A percentile compares a stretch with the other conserved stretches of the same genome.
Conservation (phyloP, 2,888 invertebrate genomes). For the Polymixis flavicincta region DNA sequence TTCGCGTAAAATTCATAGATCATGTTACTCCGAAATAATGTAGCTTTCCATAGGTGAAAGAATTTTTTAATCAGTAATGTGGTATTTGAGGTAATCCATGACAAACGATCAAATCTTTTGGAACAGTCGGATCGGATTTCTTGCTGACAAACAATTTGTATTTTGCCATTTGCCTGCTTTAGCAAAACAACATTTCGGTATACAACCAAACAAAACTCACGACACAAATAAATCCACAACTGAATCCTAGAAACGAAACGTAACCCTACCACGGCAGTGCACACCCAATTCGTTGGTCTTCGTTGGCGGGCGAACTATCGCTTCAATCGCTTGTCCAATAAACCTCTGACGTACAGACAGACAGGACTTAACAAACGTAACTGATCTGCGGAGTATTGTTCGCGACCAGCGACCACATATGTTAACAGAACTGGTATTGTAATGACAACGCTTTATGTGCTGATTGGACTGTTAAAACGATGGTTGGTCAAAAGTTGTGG, state of each 20-base stretch:
- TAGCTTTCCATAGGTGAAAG: too few species aligned
- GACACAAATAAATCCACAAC: slow-evolving; percentile 39
- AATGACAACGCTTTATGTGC: slow-evolving; percentile 67
- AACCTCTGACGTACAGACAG: slow-evolving; percentile 83
- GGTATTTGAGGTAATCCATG: too few species aligned
- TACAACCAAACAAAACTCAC: slow-evolving; percentile 38
- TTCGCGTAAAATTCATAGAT: too few species aligned
- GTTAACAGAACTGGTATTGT: slow-evolving; percentile 64
- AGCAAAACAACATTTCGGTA: slow-evolving; percentile 15
- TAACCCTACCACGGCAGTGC: slow-evolving; percentile 48
- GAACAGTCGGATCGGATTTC: too few species aligned
- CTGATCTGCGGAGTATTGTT: slow-evolving; percentile 84
- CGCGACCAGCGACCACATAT: slow-evolving; percentile 77
- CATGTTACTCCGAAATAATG: too few species aligned
- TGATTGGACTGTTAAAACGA: slow-evolving; percentile 62
- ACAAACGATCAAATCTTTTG: too few species aligned
- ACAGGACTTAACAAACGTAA: slow-evolving; percentile 84
- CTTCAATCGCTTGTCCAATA: slow-evolving; percentile 85
- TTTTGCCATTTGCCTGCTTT: neutral
- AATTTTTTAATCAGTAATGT: too few species aligned
- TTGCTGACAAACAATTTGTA: neutral
- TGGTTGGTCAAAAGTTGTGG: slow-evolving; percentile 36
- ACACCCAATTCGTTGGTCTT: slow-evolving; percentile 68
- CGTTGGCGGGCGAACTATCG: slow-evolving; percentile 86
- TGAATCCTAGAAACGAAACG: slow-evolving; percentile 61